Conservation (phyloP, 2,888 invertebrate species). For the Synergus gifuensis region DNA sequence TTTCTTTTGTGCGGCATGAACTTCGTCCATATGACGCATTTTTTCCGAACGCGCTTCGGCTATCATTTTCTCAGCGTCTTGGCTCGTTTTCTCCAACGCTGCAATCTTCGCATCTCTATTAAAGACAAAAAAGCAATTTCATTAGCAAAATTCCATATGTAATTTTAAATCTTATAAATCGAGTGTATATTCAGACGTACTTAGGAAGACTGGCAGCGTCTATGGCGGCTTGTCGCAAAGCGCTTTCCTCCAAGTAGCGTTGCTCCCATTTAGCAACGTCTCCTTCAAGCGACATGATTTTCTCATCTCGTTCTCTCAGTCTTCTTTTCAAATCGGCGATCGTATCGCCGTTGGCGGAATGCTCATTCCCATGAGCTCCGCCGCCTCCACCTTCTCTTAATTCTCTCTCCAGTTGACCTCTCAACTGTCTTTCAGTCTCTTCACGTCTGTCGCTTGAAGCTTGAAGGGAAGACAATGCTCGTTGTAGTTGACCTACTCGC, state of each 20-base stretch:
- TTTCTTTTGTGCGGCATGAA: constrained; percentile 91
- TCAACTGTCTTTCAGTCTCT: constrained; percentile 90
- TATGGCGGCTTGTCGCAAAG: constrained; percentile 88
- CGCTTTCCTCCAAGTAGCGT: constrained; percentile 89
- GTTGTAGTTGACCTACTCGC: constrained; percentile 89
- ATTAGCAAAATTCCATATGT: constrained; percentile 32
- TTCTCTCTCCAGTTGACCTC: constrained; percentile 92
- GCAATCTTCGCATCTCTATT: constrained; percentile 90
- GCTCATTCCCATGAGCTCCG: constrained; percentile 72
- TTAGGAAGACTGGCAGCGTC: constrained; percentile 84
- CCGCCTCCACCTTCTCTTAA: constrained; percentile 80
- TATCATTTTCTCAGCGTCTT: constrained; percentile 90
- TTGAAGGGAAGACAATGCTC: constrained; percentile 89
- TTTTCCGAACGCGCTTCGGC: constrained; percentile 92
- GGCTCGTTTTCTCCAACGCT: constrained; percentile 89
- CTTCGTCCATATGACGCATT: constrained; percentile 92
- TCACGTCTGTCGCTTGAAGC: constrained; percentile 91
- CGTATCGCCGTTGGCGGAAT: constrained; percentile 79
- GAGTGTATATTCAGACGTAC: constrained; percentile 49
- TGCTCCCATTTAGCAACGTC: constrained; percentile 93
- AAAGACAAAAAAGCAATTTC: constrained; percentile 19
- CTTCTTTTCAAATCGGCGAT: constrained; percentile 82
- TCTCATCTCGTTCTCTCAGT: constrained; percentile 84
- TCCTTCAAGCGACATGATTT: constrained; percentile 86
- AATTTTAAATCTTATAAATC: constrained; percentile 18